Evolutionary conservation across 2,888 invertebrate genomes (phyloP).

Genomic region (Luffia ferchaultella): DNA sequence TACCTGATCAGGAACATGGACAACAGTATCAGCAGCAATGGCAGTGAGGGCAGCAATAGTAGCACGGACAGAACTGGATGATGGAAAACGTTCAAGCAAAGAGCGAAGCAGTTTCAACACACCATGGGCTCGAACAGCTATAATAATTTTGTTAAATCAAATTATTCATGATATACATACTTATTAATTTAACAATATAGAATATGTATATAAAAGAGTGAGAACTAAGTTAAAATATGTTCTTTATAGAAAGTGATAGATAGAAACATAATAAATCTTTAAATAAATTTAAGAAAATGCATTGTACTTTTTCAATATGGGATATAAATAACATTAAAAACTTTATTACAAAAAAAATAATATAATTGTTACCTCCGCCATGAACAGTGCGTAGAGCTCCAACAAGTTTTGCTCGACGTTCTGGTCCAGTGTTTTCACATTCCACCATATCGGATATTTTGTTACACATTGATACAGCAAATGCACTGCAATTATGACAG

Average conservation of each 20-base stretch:
- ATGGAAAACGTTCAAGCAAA: constrained; percentile 48
- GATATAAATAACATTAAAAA: background rate
- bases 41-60: constrained; percentile 89
- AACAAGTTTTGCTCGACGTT: constrained; percentile 89
- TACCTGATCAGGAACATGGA: constrained; percentile 91
- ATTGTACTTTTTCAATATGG: too few relatives aligned
- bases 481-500: constrained; percentile 69
- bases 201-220: too few relatives aligned
- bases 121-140: constrained; percentile 73
- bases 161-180: too few relatives aligned
- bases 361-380: constrained; percentile 66
- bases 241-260: background rate
- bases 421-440: constrained; percentile 90
- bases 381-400: constrained; percentile 94
- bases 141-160: too few relatives aligned
- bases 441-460: constrained; percentile 96
- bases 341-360: background rate
- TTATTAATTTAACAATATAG: background rate
- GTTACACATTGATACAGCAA: constrained; percentile 94
- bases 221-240: too few relatives aligned
- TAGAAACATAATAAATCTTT: too few relatives aligned
- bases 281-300: too few relatives aligned
- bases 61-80: constrained; percentile 62
- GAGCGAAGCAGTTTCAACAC: constrained; percentile 58
- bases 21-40: constrained; percentile 86